These are phyloP conservation scores for Dorcus hopei DNA, from an alignment of 2,888 invertebrate species.

Conservation along the genomic window DNA sequence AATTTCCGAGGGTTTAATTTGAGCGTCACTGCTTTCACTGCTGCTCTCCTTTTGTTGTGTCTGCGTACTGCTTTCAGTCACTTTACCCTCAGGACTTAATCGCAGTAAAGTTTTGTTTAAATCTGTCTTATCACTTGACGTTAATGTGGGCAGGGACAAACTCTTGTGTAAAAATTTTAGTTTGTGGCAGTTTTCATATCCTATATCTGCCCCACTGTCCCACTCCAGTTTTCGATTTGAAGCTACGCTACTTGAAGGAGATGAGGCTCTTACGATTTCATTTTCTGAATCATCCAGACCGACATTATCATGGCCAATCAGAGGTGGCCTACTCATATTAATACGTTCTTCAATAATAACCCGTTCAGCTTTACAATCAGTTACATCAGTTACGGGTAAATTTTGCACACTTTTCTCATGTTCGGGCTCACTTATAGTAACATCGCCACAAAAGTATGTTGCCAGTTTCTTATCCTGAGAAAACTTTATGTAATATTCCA, in stretches of 20 bases:
- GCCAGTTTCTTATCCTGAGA: constrained; percentile 64
- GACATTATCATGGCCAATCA: constrained; percentile 39
- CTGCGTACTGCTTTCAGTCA: constrained; percentile 1
- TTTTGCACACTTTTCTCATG: not conserved
- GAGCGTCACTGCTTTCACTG: too few species aligned
- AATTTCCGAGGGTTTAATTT: not conserved
- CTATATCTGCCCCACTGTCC: constrained; percentile 86
- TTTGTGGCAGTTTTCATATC: constrained; percentile 56
- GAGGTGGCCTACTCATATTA: constrained; percentile 40
- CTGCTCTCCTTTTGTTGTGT: not conserved
- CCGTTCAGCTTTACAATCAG: constrained; percentile 39
- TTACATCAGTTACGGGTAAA: not conserved
- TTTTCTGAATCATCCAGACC: constrained; percentile 4
- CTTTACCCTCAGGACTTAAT: constrained; percentile 16
- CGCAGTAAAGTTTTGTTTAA: constrained; percentile 11
- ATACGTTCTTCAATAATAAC: too few species aligned
- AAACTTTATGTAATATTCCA: constrained; percentile 69
- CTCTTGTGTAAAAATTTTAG: constrained; percentile 42
- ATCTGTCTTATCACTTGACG: constrained; percentile 10
- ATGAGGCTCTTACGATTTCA: constrained; percentile 38
- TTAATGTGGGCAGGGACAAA: constrained; percentile 39
- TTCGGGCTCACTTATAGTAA: constrained; percentile 1
- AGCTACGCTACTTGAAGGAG: constrained; percentile 73
- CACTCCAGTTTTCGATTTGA: constrained; percentile 77
- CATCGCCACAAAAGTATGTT: constrained; percentile 60